Base-by-base conservation (phyloP, 2,888 invertebrate genomes). In the Lycophotia porphyrea region DNA sequence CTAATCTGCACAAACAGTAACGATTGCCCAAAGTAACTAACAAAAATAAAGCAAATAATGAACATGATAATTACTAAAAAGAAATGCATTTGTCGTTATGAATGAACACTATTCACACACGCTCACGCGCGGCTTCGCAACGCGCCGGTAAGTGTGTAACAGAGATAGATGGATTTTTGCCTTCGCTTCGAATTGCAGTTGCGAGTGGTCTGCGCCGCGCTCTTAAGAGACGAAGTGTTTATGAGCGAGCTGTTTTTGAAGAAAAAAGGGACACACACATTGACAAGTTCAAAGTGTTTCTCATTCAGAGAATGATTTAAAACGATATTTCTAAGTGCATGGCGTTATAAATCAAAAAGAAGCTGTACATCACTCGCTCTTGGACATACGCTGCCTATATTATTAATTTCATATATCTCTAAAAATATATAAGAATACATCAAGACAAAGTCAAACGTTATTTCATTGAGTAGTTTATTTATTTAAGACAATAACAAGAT, bases 211-310 rank as follows among this genome's bases (percentile, higher is more conserved):
- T n/a, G n/a, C n/a, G n/a, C n/a, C n/a, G n/a, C n/a, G n/a, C n/a
- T n/a, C n/a, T n/a, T n/a, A n/a, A n/a, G n/a, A n/a, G n/a, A n/a
- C n/a, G n/a, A n/a, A n/a, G n/a, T n/a, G 9, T 73, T 81, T 1
- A n/a, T 66, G 1, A 67, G 39, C 5, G 61, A 66, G 7, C 27
- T 21, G 24, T 65, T 86, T 24, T 5, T 74, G 36, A 78, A 63
- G 72, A 83, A 77, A 73, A 49, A 68, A 7, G 27, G 13, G 5
- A 2, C 86, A 84, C 39, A 60, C 67, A 1, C 82, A 81, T 68
- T 79, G 39, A 70, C 15, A 8, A 44, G 13, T 47, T 5, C 18
- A 24, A 73, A 9, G 11, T 36, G 1, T 63, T 63, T 39, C n/a
- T n/a, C 15, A 39, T 39, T 47, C 47, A n/a, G n/a, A n/a, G n/a